phyloP scores from a whole-genome alignment of 2,113 vertebrate genomes.

The Chaetura pelagica region DNA sequence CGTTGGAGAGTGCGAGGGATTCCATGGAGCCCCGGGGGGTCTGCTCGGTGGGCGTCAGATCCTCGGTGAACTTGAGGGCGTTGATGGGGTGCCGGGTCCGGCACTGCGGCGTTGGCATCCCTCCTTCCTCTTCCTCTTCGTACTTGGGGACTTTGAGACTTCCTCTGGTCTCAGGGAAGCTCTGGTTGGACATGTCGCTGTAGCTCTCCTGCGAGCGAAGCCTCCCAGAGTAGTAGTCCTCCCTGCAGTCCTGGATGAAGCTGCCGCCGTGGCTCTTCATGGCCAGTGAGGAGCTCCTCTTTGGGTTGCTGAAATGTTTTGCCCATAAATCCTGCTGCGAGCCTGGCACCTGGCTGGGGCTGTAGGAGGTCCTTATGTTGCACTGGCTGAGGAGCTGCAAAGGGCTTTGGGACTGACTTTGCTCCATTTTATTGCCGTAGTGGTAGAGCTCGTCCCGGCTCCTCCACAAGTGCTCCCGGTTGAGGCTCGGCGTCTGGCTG shows the following conservation, averaged over 20 bases:
- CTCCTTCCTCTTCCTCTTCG: conserved; percentile 85
- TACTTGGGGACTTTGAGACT: conserved; percentile 86
- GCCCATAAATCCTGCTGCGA: conserved; percentile 83
- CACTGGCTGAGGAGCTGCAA: conserved; percentile 94
- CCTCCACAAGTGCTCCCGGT: conserved; percentile 92
- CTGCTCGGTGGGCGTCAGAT: conserved; percentile 90
- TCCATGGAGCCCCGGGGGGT: conserved; percentile 95
- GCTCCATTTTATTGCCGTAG: conserved; percentile 84
- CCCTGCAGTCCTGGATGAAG: conserved; percentile 86
- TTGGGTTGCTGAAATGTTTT: conserved; percentile 85
- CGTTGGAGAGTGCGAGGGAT: conserved; percentile 90
- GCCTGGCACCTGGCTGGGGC: conserved; percentile 76
- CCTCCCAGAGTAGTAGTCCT: conserved; percentile 88
- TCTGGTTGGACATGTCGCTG: conserved; percentile 85
- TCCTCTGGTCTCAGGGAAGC: conserved; percentile 88
- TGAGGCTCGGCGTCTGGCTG: conserved; percentile 93
- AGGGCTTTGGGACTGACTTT: conserved; percentile 83
- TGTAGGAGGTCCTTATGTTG: conserved; percentile 90
- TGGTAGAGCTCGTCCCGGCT: conserved; percentile 84
- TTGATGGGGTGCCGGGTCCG: conserved; percentile 93
- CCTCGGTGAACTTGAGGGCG: conserved; percentile 90
- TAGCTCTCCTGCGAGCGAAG: conserved; percentile 91
- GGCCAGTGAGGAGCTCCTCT: conserved; percentile 86
- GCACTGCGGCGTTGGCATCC: conserved; percentile 79
- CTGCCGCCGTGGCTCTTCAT: conserved; percentile 89